Base-by-base conservation (phyloP, 2,113 vertebrate genomes). In the Oryzias curvinotus region DNA sequence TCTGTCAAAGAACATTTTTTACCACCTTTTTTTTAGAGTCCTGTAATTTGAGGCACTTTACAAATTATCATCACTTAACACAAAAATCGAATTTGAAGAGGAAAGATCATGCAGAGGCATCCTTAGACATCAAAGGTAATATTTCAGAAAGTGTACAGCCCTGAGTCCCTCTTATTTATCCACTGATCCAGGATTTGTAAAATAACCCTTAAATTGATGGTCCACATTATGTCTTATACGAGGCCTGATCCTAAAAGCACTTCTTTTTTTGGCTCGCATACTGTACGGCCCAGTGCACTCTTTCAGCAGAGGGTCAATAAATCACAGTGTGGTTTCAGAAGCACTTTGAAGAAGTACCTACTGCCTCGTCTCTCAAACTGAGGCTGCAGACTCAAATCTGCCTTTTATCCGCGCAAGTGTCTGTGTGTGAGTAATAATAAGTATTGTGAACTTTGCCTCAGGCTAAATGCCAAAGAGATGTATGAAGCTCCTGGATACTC, bases 251-350 rank as follows among this genome's bases (percentile, higher is more conserved):
- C 48, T 75, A 68, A 78, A 78, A 68, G 65, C 65, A 68, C 55
- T 52, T 61, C 75, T 69, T 2, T 57, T 45, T 73, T 68, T 78
- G 74, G 45, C 66, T 74, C 42, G 12, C 54, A 21, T 19, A 41
- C 45, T n/a, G 12, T 47, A 55, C 44, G 21, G 60, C 58, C 64
- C 51, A 72, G 47, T 68, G 73, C 65, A 63, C 61, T 56, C 57
- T 69, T 53, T 76, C 50, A 71, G 64, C 69, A 52, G 57, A 36
- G 43, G 65, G 43, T 75, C 73, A 71, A 19, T 84, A 65, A 85
- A 82, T 81, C 77, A 69, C 65, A 82, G 48, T 66, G 54, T 30
- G 65, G 51, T 56, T 68, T 41, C 42, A 57, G 47, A 30, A 42
- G 52, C 67, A 58, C 68, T 64, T 52, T 56, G 48, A 4, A 44